These are phyloP conservation scores for Australoheros scitulus DNA, from an alignment of 2,113 vertebrate genomes.

Conservation along the genomic window DNA sequence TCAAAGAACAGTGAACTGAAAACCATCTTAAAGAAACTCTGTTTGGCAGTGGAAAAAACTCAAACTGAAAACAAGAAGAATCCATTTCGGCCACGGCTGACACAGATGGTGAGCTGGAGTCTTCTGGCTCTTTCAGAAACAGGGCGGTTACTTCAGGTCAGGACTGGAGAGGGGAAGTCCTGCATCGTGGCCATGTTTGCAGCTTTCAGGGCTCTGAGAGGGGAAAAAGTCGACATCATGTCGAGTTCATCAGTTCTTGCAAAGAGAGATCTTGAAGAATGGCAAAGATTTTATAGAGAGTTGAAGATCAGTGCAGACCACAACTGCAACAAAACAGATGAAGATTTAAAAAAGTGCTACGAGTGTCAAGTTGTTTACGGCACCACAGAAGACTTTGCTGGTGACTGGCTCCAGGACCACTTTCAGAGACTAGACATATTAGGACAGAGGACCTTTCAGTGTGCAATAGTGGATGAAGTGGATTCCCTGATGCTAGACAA, in stretches of 20 bases:
- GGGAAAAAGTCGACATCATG: conserved; percentile 62
- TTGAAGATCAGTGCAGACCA: conserved; percentile 41
- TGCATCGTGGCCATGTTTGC: conserved; percentile 77
- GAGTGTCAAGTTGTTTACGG: conserved; percentile 71
- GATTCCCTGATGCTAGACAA: conserved; percentile 76
- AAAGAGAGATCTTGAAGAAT: conserved; percentile 23
- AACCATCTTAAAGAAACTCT: conserved; percentile 9
- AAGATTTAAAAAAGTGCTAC: conserved; percentile 52
- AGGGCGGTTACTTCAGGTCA: conserved; percentile 62
- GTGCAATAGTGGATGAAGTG: conserved; percentile 74
- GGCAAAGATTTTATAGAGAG: neutral
- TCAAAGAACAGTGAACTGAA: neutral
- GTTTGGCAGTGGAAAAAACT: conserved; percentile 21
- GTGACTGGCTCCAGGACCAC: conserved; percentile 55
- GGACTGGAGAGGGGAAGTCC: conserved; percentile 75
- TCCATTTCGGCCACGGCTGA: conserved; percentile 44
- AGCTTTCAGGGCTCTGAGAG: conserved; percentile 47
- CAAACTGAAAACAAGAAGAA: too few species aligned
- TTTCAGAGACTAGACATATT: conserved; percentile 44
- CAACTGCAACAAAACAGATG: conserved; percentile 41
- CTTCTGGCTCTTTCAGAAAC: conserved; percentile 64
- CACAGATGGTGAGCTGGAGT: conserved; percentile 76
- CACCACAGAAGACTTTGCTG: conserved; percentile 61
- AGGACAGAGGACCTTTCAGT: conserved; percentile 55
- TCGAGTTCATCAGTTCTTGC: conserved; percentile 69